Evolutionary conservation across 2,888 invertebrate species (phyloP), one percentile per base, ranked within the genome.

Genomic region (Lasioglossum zephyrum): DNA sequence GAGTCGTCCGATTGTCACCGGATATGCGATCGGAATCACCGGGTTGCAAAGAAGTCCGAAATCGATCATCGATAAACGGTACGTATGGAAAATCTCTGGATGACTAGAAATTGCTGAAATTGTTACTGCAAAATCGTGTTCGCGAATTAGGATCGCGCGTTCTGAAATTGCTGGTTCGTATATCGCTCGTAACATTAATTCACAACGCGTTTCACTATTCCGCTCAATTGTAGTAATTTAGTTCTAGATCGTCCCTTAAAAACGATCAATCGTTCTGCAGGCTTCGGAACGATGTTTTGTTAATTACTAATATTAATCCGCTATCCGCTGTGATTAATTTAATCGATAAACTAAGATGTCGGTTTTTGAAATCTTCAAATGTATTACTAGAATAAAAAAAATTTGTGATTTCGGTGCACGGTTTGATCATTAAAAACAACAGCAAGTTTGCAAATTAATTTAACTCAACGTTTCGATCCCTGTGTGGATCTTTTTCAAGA

Each of bases 121-220:
- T 63, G 63, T 63, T 31, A 31, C 31, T 16, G 63, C 16, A 16
- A 63, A 63, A 63, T 13, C 26, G 60, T 31, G 31, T 26, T 6
- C 16, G 26, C 31, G 63, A 63, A 63, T 63, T 31, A 31, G 31
- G 63, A 63, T 63, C 16, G 16, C 31, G 31, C 63, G 63, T 63
- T 31, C 16, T 6, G 31, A 63, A 63, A 63, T 63, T 31, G 63
- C 63, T 63, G 31, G 63, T 0, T 63, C 63, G 31, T 16, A 1
- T 31, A 31, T 63, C 63, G 63, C 63, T 63, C 63, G 63, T 63
- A 18, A 63, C 26, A 63, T 63, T 63, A 31, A 63, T 63, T 63
- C 31, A 6, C 63, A 11, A 31, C 16, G 6, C 63, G 63, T 31
- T 31, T 16, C 26, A 1, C 31, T 16, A 31, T n/a, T 57, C n/a